These are phyloP conservation scores for Phoeniculus purpureus DNA, from an alignment of 2,797 vertebrate genomes.

Conservation along the genomic window DNA sequence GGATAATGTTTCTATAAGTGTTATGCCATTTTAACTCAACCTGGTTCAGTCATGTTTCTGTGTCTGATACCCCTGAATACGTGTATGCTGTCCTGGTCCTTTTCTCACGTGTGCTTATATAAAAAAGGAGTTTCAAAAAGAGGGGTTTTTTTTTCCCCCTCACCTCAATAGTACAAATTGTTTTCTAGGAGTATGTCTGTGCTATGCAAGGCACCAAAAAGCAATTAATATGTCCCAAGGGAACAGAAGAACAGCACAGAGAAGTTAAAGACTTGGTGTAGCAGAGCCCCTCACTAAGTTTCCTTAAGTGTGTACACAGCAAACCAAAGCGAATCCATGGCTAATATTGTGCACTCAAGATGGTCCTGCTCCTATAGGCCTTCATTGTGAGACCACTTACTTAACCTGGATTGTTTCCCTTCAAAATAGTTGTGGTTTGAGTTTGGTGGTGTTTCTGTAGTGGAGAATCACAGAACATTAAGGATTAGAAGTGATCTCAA, in stretches of 20 bases:
- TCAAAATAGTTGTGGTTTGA: too few species aligned
- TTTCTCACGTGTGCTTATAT: neutral
- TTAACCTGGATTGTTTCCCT: too few species aligned
- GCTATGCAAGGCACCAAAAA: neutral
- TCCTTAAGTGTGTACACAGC: neutral
- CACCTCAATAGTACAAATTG: neutral
- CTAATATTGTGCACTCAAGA: neutral
- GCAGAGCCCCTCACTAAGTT: neutral
- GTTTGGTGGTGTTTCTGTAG: too few species aligned
- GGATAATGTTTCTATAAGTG: neutral
- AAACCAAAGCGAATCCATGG: neutral
- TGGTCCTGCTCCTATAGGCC: neutral
- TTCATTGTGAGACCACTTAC: neutral
- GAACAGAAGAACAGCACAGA: neutral
- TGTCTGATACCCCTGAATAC: neutral
- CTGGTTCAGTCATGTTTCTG: neutral
- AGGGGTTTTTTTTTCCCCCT: neutral
- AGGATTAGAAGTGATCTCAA: too few species aligned
- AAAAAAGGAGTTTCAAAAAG: neutral
- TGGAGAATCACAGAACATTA: too few species aligned
- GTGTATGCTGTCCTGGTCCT: neutral
- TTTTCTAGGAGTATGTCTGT: neutral
- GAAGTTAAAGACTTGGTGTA: neutral
- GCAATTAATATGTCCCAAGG: neutral
- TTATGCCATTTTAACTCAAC: neutral